These are phyloP conservation scores for Parazoanthus darwini DNA, from an alignment of 92 coral and sea anemone genomes.

Conservation along the genomic window DNA sequence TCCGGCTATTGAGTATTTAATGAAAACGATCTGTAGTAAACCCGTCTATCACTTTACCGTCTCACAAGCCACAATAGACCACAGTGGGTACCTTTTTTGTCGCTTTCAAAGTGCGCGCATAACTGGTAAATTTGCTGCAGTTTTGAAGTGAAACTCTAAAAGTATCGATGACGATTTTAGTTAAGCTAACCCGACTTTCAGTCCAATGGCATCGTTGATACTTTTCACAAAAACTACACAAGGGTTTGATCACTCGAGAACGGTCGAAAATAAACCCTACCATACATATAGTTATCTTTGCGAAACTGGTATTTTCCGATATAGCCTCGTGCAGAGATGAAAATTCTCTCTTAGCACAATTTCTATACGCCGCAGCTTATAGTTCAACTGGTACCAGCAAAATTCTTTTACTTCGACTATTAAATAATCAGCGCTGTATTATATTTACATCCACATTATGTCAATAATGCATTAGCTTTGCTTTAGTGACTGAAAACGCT, in stretches of 20 bases:
- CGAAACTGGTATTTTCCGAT: background rate
- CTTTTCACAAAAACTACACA: background rate
- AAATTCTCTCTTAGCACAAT: background rate
- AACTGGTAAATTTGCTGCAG: background rate
- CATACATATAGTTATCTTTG: background rate
- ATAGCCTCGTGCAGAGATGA: background rate
- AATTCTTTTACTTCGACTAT: slow-evolving; percentile 11
- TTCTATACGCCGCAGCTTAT: background rate
- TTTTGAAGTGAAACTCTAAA: background rate
- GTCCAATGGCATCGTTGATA: background rate
- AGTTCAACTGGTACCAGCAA: slow-evolving; percentile 29
- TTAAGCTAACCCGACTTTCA: background rate
- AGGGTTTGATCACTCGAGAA: background rate
- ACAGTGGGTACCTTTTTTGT: too few relatives aligned
- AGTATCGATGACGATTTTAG: slow-evolving; percentile 2
- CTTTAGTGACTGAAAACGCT: background rate
- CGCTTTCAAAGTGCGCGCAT: background rate
- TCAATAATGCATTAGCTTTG: slow-evolving; percentile 31
- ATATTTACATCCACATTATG: slow-evolving; percentile 8
- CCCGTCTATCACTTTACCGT: too few relatives aligned
- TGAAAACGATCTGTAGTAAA: too few relatives aligned
- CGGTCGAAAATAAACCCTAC: background rate
- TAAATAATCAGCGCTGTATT: background rate
- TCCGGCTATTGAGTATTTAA: too few relatives aligned
- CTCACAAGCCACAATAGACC: too few relatives aligned